Evolutionary conservation across 2,797 vertebrate genomes (phyloP), one percentile per base, ranked within the genome.

Genomic region (Epinephelus coioides): DNA sequence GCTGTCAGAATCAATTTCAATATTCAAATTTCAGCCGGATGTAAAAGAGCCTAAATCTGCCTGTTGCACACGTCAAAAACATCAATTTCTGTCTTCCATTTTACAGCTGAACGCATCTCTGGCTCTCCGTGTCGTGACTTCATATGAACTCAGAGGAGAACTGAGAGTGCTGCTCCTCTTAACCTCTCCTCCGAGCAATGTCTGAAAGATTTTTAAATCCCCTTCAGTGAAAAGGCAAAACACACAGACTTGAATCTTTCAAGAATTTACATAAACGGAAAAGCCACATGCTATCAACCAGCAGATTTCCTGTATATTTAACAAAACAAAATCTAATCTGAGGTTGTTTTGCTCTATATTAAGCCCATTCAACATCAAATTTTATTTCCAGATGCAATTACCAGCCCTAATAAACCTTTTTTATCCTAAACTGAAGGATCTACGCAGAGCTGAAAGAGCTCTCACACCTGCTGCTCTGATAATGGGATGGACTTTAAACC

Each of bases 401-500:
- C 1, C 25, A 17, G 40, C 12, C 25, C n/a, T n/a, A 30, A 62
- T 27, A 62, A 73, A 25, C 15, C 1, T 61, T 60, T 53, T 56
- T 55, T 54, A 67, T 56, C 40, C 34, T 34, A 1, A 73, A 27
- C n/a, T 62, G 51, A 75, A 69, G 21, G 81, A 78, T 72, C 21
- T 50, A 43, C 18, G 2, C 30, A 2, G 59, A 27, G 44, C 40
- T 40, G 66, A 62, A 17, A 50, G 63, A 85, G 63, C 49, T 60
- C 56, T 67, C 59, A 69, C 79, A 86, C 81, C 81, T 88, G 76
- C 66, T 82, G 69, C 51, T 75, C 47, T 70, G 76, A 56, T 88
- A 88, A 83, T 81, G 69, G 27, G 81, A 88, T 81, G 54, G 69
- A 79, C 77, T 78, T 82, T 78, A 90, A 87, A 69, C 19, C 66